These are phyloP conservation scores for Etheostoma perlongum DNA, from an alignment of 2,797 vertebrate species.

Conservation along the genomic window DNA sequence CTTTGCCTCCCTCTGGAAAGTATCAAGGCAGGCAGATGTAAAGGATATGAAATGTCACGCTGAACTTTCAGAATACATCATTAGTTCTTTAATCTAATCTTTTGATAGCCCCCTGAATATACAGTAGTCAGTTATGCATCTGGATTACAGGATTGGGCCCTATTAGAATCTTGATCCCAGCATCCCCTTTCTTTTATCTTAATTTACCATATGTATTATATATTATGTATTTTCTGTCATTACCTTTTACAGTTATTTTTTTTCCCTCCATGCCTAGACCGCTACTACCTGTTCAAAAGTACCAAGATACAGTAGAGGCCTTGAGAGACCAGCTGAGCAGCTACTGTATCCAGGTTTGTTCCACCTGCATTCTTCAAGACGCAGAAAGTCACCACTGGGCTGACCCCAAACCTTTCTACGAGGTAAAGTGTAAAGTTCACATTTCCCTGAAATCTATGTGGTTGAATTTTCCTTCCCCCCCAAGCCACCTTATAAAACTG, in stretches of 20 bases:
- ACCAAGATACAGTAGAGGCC: conserved; percentile 87
- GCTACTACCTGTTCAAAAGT: conserved; percentile 89
- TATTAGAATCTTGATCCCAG: conserved; percentile 29
- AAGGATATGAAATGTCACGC: conserved; percentile 65
- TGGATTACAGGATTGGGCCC: conserved; percentile 24
- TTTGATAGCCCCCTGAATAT: conserved; percentile 50
- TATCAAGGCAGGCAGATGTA: conserved; percentile 63
- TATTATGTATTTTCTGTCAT: conserved; percentile 13
- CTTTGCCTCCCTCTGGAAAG: conserved; percentile 67
- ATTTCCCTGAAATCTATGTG: neutral
- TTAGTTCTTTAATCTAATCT: conserved; percentile 55
- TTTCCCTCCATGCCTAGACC: conserved; percentile 79
- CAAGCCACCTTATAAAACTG: neutral
- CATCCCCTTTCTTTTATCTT: neutral
- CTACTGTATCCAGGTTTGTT: conserved; percentile 92
- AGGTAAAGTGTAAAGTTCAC: conserved; percentile 84
- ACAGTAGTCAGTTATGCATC: conserved; percentile 45
- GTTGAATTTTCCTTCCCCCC: neutral
- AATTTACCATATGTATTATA: conserved; percentile 19
- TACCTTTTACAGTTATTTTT: conserved; percentile 42
- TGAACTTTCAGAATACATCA: conserved; percentile 66
- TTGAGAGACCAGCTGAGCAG: conserved; percentile 90
- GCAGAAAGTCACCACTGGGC: conserved; percentile 96
- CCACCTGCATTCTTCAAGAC: conserved; percentile 93
- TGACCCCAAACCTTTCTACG: conserved; percentile 94